Evolutionary conservation across 2,888 invertebrate species (phyloP), one percentile per base, ranked within the genome.

Genomic region (Tupiocoris notatus): DNA sequence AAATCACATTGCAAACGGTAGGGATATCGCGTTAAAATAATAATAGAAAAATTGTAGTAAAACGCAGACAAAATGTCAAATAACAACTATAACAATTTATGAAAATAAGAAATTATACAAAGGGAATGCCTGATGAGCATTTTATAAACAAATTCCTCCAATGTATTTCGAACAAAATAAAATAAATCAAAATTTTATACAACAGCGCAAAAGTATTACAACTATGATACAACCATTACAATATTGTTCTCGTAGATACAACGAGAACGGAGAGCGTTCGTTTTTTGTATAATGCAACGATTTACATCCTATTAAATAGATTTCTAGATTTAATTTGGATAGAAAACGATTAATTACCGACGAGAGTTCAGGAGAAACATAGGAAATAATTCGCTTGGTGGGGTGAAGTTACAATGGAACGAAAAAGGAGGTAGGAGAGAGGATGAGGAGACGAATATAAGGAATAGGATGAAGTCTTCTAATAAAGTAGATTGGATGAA

Each of bases 21-120:
- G n/a, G n/a, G n/a, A n/a, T n/a, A n/a, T n/a, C n/a, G n/a, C n/a
- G n/a, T n/a, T n/a, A n/a, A n/a, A n/a, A n/a, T n/a, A n/a, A n/a
- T n/a, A n/a, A n/a, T n/a, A n/a, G n/a, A n/a, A n/a, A n/a, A n/a
- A n/a, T n/a, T n/a, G n/a, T n/a, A n/a, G n/a, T n/a, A 39, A 39
- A 39, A 39, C 39, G 6, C 3, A 39, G 12, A 39, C 25, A 65
- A 39, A 65, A 24, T 18, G 65, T 39, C 17, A 18, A 65, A 65
- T 20, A 65, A 65, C n/a, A 65, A 65, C 12, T 18, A 7, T 65
- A 65, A 65, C 65, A 65, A 65, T n/a, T n/a, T n/a, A n/a, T n/a
- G n/a, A 65, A 24, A 39, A 12, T 39, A 65, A 65, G 12, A 63
- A 65, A 64, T 12, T 18, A 18, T 39, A n/a, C n/a, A n/a, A 25